Evolutionary conservation across 1,140 invertebrate genomes (phyloP), one percentile per base, ranked within the genome.

Genomic region (Zaprionus taronus): DNA sequence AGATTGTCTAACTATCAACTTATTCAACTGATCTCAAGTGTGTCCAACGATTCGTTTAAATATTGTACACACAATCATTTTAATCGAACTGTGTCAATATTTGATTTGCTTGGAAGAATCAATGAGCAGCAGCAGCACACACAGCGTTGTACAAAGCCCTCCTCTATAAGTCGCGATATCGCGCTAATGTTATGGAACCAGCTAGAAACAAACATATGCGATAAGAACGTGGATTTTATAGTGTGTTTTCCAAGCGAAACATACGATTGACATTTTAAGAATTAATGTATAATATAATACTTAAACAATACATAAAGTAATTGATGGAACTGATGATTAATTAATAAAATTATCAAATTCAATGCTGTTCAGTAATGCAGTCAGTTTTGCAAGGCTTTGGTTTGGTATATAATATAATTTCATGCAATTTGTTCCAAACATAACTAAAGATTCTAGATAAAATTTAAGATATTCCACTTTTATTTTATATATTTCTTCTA

Each of bases 31-130:
- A 51, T 22, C 47, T 51, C 47, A 24, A 51, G 47, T 51, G 20
- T 24, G 20, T 20, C 3, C 41, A 17, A 20, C n/a, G 6, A 17
- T 17, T 51, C 47, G 20, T 51, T 49, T 51, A n/a, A 24, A 51
- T 51, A 34, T 36, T 69, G 6, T 44, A n/a, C n/a, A 68, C 34
- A 69, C 47, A 61, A 69, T n/a, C 7, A 17, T 34, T 41, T 58
- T 58, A 14, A 58, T 34, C 51, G 49, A 36, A 49, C 11, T 22
- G 9, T 56, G 36, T 58, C 36, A 57, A 67, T 26, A 58, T 63
- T 49, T 63, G 26, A 17, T 28, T 47, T 41, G 15, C 41, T 47
- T 47, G 7, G 17, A 7, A 17, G 41, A 44, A 41, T 41, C 38
- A 5, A 41, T 41, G 15, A 22, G 12, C 5, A 41, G 38, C 17